Base-by-base conservation (phyloP, 2,888 invertebrate species). In the Polylopha cassiicola region DNA sequence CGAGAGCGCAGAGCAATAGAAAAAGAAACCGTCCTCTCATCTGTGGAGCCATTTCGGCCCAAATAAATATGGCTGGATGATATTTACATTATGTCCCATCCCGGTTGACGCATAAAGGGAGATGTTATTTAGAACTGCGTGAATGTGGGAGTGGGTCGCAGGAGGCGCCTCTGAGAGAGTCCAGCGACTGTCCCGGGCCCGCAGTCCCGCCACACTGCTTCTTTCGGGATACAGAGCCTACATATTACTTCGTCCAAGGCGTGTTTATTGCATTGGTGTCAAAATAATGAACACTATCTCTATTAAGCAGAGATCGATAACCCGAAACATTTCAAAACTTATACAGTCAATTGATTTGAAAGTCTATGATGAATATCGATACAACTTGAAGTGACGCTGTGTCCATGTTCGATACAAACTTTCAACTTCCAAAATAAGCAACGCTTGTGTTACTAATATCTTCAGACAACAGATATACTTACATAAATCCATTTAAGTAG, bases 21-120 rank as follows among this genome's bases (percentile, higher is more conserved):
- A 81, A 61, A 49, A 77, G 58, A 47, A 66, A 54, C 56, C 58
- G 55, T 57, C 64, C 68, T 62, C 65, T 76, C 60, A 66, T 66
- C 55, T 71, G 67, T 65, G 69, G 71, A 74, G 80, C 74, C 85
- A 85, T 85, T 64, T 62, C 68, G 73, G 70, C 68, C 70, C 67
- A 48, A 67, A 61, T 65, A 76, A 73, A 73, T 74, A 66, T 61
- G 59, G 55, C 54, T 52, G 55, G 58, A 60, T 62, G 54, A 60
- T 73, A 53, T 73, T 71, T 71, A 61, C 64, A 71, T 65, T 63
- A 48, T 67, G 61, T 71, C 77, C 84, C 84, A 84, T 84, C 65
- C 80, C 84, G 79, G 57, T 61, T 54, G 51, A 44, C 48, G 50
- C 54, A 46, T 51, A 36, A 50, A 44, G 52, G 47, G 51, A 49